Evolutionary conservation across 1,140 invertebrate species (phyloP), one percentile per base, ranked within the genome.

Genomic region (Achatina immaculata): DNA sequence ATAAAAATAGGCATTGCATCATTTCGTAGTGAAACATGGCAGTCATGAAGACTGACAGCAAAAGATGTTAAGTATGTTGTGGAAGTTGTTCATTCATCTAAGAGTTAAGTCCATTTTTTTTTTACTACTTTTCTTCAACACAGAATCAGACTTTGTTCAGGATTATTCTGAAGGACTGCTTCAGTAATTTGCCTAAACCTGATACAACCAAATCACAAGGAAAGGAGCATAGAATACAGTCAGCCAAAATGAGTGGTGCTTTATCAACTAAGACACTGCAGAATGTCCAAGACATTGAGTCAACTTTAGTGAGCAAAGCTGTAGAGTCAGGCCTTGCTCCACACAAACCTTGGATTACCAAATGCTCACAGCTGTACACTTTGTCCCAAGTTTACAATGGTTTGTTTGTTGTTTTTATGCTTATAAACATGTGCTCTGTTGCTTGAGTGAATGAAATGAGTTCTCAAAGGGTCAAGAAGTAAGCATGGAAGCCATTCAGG

Each of bases 301-400:
- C 83, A 28, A 83, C 88, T 1, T 81, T 90, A 4, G 88, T 90
- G 78, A 85, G 85, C 51, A 88, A 88, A 65, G 85, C 89, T 11
- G 81, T 82, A 62, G 89, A 90, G 1, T 81, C 86, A 48, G 87
- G 86, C 1, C 81, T 90, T 19, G 83, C 90, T 38, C 84, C 90
- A 1, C 89, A 89, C 82, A 90, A 91, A 82, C 85, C 89, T 2
- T 91, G 89, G 89, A 82, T 90, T 0, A 85, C 86, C 55, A 89
- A 90, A 65, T 92, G 90, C 86, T 80, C 86, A 79, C 91, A 91
- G 82, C 85, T 92, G 24, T 90, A 87, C 77, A 86, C 85, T 69
- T 83, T 91, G 16, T 89, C 89, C 19, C 87, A 88, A 68, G 86
- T 89, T 45, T 87, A 89, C 77, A 86, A 88, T 83, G 89, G 89